phyloP scores from a whole-genome alignment of 1,140 invertebrate genomes.

The Phortica variegata region DNA sequence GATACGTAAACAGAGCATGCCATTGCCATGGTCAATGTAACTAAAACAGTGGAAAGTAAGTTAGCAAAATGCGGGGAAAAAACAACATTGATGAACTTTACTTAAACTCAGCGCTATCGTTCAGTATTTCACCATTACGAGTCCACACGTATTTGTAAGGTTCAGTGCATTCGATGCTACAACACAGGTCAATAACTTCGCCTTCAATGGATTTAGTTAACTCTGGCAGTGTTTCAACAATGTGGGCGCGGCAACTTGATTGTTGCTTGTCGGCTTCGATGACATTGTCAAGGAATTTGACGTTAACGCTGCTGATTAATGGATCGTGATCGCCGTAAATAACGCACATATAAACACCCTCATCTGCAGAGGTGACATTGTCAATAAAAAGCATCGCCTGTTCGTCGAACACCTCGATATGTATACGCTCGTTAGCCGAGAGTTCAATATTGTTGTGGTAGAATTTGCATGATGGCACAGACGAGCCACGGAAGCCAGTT shows the following conservation, averaged over 20 bases:
- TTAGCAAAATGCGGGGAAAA: constrained; percentile 1
- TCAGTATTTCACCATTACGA: constrained; percentile 67
- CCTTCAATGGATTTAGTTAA: constrained; percentile 61
- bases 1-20: constrained; percentile 65
- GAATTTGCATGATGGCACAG: constrained; percentile 64
- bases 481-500: constrained; percentile 62
- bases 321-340: constrained; percentile 64
- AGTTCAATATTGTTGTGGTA: constrained; percentile 63
- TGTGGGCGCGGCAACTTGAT: constrained; percentile 11
- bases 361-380: constrained; percentile 59
- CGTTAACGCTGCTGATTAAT: constrained; percentile 32
- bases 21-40: constrained; percentile 65
- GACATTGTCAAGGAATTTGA: constrained; percentile 29
- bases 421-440: constrained; percentile 38
- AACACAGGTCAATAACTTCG: constrained; percentile 63
- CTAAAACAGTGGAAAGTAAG: constrained; percentile 44
- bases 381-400: constrained; percentile 59
- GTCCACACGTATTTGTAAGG: constrained; percentile 72
- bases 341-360: constrained; percentile 72
- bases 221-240: constrained; percentile 42
- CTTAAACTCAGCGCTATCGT: constrained; percentile 66
- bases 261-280: constrained; percentile 3
- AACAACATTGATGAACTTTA: constrained; percentile 18
- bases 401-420: constrained; percentile 39
- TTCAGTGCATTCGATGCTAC: constrained; percentile 59